Base-by-base conservation (phyloP, 2,797 vertebrate genomes). In the Odontamblyopus rebecca region DNA sequence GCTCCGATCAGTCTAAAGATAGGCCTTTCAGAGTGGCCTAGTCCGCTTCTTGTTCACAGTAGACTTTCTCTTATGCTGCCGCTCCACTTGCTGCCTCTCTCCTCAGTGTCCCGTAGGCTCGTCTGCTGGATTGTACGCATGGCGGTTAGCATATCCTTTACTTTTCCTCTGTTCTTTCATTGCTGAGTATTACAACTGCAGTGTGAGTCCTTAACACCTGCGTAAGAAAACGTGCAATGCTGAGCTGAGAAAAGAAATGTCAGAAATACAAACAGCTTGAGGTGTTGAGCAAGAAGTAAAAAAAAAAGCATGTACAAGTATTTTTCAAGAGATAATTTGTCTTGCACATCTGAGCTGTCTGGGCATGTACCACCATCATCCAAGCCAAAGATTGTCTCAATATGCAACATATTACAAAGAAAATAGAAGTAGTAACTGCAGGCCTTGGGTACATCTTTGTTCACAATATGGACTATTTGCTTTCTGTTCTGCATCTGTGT, bases 121-220 rank as follows among this genome's bases (percentile, higher is more conserved):
- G 18, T 68, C 54, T 65, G 75, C 70, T 51, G 23, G 68, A 62
- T 75, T 71, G 23, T 44, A 19, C 74, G 56, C 23, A 32, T 3
- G 41, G 77, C 64, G 61, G 30, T 77, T 76, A 35, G 67, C n/a
- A 0, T 23, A 38, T 50, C 38, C 54, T 64, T 29, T 18, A 5
- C 29, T 38, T 72, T 74, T 70, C 57, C 5, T 18, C 16, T 50
- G 72, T 68, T 54, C 54, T 76, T 69, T 66, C 30, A 32, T 38
- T 9, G 5, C 15, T 0, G 3, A 16, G 19, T 27, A 59, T 68
- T 74, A 69, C 71, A 65, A 73, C 70, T 50, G 56, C 51, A 63
- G 71, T 56, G 72, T 69, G 71, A 77, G 48, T 76, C 26, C 63
- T 74, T 71, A 76, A 68, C 73, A 69, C 62, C 77, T 67, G 61